Evolutionary conservation across 2,113 vertebrate species (phyloP), one percentile per base, ranked within the genome.

Genomic region (Cinclus mexicanus): DNA sequence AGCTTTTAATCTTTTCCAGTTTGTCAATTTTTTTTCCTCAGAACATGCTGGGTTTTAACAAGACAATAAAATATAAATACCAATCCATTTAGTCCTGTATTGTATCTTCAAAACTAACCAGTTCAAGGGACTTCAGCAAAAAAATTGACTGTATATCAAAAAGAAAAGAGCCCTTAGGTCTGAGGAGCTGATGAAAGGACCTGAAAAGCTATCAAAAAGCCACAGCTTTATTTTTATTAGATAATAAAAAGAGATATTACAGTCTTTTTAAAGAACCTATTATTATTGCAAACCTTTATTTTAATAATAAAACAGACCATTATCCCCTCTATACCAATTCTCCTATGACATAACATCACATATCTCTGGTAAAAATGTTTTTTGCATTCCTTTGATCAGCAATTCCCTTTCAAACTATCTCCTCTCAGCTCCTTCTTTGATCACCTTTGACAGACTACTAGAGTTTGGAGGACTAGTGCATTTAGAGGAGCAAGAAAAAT

Each of bases 361-460:
- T 69, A 84, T 90, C 57, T 87, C 24, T 1, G 8, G 56, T 80
- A 67, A 92, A 92, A 94, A 47, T 56, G 24, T 5, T 81, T 93
- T 89, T 68, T 84, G 57, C 14, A 14, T 44, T 82, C n/a, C 80
- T 94, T 94, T 96, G 88, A 97, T 97, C 94, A 92, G 55, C 29
- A 75, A 93, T 94, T 94, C 90, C 37, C 53, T 97, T 96, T 96
- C 76, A 86, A 94, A 93, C 31, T 79, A 26, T 61, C 69, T 92
- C 56, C 49, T 90, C 56, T 78, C 61, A 64, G 70, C 53, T 77
- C 41, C 35, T 83, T 69, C 90, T 97, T 94, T 95, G 95, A 96
- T 96, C 92, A 92, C 88, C 77, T 88, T 93, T 89, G 69, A 81
- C 76, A 89, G 76, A 86, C 20, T 84, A 46, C 53, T 84, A 13